Evolutionary conservation across 2,888 invertebrate species (phyloP), one percentile per base, ranked within the genome.

Genomic region (Panorpa germanica): DNA sequence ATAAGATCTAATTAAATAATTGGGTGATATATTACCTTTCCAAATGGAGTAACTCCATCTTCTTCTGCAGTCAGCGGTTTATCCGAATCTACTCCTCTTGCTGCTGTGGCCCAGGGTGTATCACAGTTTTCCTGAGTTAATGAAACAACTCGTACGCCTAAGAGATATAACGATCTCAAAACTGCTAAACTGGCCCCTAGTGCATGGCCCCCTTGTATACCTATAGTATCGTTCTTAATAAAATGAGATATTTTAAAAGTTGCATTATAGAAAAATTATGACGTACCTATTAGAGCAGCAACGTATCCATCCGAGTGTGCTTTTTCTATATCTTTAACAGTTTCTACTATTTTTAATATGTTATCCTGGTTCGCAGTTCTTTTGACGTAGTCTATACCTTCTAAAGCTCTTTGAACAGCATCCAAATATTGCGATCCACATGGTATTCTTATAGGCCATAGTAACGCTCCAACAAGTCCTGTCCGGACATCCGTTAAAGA

Each of bases 101-200:
- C 34, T 8, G 53, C 50, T 6, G 50, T 48, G 2, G 53, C 55
- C 73, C 73, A 74, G 2, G 71, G 70, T 2, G 70, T 71, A 30
- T 68, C 66, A 46, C 72, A 73, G 42, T 65, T 68, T 26, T 49
- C 36, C 43, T 71, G 70, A 1, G 72, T 71, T 8, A 74, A 48
- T 2, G 72, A 71, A 47, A 74, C 61, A 42, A 71, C 64, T 17
- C 73, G 56, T 10, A 67, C 68, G 6, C 73, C 73, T 4, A 73
- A 50, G 29, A 65, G 54, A 46, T 71, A 69, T 44, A 70, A 67
- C 43, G 70, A 70, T 10, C 73, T 53, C 4, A 74, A 53, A 3
- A 68, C 67, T 2, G 66, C 69, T 41, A 74, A 55, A 33, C 70
- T 71, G 31, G 69, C 67, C 34, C 71, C 72, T 25, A 74, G 59